These are phyloP conservation scores for Pseudomyrmex concolor DNA, from an alignment of 1,140 invertebrate species.

Conservation along the genomic window DNA sequence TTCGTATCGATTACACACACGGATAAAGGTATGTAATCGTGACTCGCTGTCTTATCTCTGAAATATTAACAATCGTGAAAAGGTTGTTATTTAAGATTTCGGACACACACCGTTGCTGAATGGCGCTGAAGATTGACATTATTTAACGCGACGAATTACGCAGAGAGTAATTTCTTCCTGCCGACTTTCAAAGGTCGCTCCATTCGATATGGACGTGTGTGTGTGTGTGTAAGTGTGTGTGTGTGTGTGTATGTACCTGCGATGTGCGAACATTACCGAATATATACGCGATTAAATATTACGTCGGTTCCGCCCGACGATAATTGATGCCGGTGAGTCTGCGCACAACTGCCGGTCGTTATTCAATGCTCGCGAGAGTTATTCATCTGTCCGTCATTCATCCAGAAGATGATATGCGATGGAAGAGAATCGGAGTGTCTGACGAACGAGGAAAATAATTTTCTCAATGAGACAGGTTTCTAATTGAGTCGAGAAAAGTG, in stretches of 20 bases:
- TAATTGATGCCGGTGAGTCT: slow-evolving; percentile 49
- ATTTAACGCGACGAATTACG: not conserved
- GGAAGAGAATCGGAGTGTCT: not conserved
- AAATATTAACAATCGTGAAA: slow-evolving; percentile 38
- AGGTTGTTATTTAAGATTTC: slow-evolving; percentile 30
- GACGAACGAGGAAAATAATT: slow-evolving; percentile 28
- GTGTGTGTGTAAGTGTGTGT: not conserved
- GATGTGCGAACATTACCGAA: slow-evolving; percentile 19
- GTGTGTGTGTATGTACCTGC: not conserved
- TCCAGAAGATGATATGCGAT: slow-evolving; percentile 21
- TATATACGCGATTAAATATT: slow-evolving; percentile 50
- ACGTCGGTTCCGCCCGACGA: slow-evolving; percentile 26
- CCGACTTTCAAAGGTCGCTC: slow-evolving; percentile 20
- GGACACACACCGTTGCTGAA: not conserved
- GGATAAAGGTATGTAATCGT: not conserved
- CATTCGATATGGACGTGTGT: too few relatives aligned
- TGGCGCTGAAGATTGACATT: not conserved
- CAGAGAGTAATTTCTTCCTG: slow-evolving; percentile 21
- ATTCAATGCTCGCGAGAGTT: slow-evolving; percentile 57
- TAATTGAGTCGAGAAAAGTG: slow-evolving; percentile 1
- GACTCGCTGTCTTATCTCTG: slow-evolving; percentile 1
- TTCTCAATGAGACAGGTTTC: slow-evolving; percentile 1
- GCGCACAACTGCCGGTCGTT: slow-evolving; percentile 54
- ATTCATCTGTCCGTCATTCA: slow-evolving; percentile 62
- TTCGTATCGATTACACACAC: slow-evolving; percentile 3